Base-by-base conservation (phyloP, 2,888 invertebrate genomes). In the Plebejus anna region DNA sequence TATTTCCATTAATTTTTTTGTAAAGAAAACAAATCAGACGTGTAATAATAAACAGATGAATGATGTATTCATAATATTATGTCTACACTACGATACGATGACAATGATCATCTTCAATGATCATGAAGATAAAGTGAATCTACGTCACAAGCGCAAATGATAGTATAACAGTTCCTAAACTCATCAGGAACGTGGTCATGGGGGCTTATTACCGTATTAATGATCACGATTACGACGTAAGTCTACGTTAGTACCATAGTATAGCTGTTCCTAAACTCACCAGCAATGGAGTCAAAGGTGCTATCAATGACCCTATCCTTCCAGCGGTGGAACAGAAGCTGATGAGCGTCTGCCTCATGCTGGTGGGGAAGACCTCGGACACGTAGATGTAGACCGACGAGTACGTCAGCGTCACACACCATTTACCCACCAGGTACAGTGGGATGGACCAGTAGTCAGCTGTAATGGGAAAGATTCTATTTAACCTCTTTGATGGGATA, bases 321-420 rank as follows among this genome's bases (percentile, higher is more conserved):
- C 96, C 96, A 59, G 95, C 94, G 82, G 96, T 96, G 1, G 96
- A 96, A 84, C 96, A 96, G 75, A 95, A 92, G 76, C 95, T 96
- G 86, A 96, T 95, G 72, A 96, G 87, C 0, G 96, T 96, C 86
- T 96, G 96, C 77, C 96, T 86, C 87, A 96, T 91, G 78, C 95
- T 95, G 0, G 96, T 96, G 0, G 96, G 96, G 87, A 96, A 96
- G 78, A 96, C 94, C 85, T 96, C 96, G 0, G 96, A 95, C 32
- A 96, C 96, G 86, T 96, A 95, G 82, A 96, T 95, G 87, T 96
- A 96, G 73, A 96, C 92, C 9, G 95, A 94, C 47, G 95, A 95
- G 86, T 96, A 96, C 0, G 96, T 95, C 75, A 95, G 90, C 0
- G 96, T 96, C 78, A 96, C 96, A 79, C 95, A 95, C 89, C 95